Percentiles rank a stretch among this genome's conserved stretches.
Conservation (phyloP, 2,113 vertebrate genomes). For the Romanogobio albipinnatus region DNA sequence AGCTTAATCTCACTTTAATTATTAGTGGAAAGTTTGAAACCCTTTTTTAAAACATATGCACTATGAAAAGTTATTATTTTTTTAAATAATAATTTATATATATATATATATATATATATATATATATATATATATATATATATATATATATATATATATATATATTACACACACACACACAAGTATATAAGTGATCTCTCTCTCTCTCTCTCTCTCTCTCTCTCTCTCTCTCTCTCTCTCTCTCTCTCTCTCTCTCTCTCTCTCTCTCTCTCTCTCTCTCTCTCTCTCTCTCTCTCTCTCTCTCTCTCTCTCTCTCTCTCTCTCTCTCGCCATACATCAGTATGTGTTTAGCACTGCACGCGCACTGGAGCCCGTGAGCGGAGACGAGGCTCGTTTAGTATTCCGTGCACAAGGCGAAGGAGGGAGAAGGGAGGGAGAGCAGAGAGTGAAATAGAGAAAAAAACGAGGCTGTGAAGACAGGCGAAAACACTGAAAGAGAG, state of each 20-base stretch:
- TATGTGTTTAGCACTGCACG: constrained; percentile 71
- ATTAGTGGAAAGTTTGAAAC: not conserved
- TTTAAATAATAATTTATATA: too few species aligned
- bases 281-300: constrained; percentile 33
- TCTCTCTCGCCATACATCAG: constrained; percentile 73
- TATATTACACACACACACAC: too few species aligned
- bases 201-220: constrained; percentile 49
- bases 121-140: too few species aligned
- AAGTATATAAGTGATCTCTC: too few species aligned
- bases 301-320: constrained; percentile 28
- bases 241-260: not conserved
- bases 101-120: too few species aligned
- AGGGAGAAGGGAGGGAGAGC: constrained; percentile 66
- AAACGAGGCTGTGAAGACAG: constrained; percentile 62
- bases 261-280: constrained; percentile 12
- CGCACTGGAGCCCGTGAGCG: constrained; percentile 67
- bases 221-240: not conserved
- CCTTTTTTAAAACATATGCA: not conserved
- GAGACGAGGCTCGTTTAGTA: constrained; percentile 75
- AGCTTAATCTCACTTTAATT: not conserved
- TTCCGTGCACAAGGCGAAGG: constrained; percentile 76
- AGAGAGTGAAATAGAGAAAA: constrained; percentile 66
- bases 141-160: too few species aligned
- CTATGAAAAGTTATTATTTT: too few species aligned
- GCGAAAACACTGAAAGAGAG: constrained; percentile 70